Evolutionary conservation across 2,797 vertebrate genomes (phyloP).

Genomic region (Otus scops): DNA sequence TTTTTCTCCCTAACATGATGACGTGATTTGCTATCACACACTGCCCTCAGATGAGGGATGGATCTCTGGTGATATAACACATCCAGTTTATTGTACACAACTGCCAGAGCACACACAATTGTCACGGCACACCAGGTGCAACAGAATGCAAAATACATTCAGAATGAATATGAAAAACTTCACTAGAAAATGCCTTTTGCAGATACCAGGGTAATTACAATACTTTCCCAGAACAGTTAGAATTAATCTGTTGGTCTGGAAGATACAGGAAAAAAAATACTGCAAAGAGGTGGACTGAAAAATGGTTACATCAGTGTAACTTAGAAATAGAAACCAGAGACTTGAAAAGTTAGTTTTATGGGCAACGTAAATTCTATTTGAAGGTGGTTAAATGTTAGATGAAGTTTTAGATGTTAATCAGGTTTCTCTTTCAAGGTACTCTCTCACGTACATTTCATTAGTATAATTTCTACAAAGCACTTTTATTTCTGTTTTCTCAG

Average conservation of each 20-base stretch:
- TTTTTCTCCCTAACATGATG: not conserved
- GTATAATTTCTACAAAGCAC: conserved; percentile 12
- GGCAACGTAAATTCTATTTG: not conserved
- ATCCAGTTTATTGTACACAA: not conserved
- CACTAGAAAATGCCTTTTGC: not conserved
- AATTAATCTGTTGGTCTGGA: not conserved
- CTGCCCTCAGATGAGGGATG: not conserved
- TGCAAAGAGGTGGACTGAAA: not conserved
- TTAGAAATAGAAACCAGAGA: not conserved
- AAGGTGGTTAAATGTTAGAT: not conserved
- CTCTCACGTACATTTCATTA: conserved; percentile 17
- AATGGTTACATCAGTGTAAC: not conserved
- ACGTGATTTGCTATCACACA: not conserved
- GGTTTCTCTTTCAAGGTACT: conserved; percentile 2
- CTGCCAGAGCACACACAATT: not conserved
- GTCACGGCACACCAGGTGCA: not conserved
- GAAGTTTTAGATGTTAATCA: conserved; percentile 16
- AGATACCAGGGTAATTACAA: not conserved
- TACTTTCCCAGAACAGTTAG: not conserved
- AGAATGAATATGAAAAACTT: not conserved
- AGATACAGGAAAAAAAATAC: not conserved
- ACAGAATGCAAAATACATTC: not conserved
- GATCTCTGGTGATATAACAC: not conserved
- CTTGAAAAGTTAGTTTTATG: not conserved
- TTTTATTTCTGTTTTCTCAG: conserved; percentile 30